Base-by-base conservation (phyloP, 2,888 invertebrate species). In the Phasia obesa region DNA sequence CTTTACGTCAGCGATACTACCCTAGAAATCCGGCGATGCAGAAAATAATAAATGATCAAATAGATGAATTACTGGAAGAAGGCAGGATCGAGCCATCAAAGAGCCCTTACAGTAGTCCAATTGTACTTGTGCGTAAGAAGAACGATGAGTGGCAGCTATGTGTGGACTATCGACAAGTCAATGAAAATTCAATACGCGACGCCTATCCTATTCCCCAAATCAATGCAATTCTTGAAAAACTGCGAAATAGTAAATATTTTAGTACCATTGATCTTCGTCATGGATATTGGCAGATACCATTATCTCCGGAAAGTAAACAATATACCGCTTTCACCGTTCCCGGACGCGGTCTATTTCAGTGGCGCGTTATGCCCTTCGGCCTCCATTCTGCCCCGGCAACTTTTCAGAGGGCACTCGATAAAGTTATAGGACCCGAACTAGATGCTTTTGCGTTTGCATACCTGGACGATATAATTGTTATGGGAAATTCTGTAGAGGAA, bases 11-110 rank as follows among this genome's bases (percentile, higher is more conserved):
- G 25, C 9, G 11, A 4, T 38, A 38, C 11, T 38, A 15, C 15
- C 38, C 38, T 38, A 21, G 51, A 25, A 78, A 78, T 38, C 78
- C 64, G 0, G 70, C 71, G 2, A 57, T 80, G 74, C 55, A 80
- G 19, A 15, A 38, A 3, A 53, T 74, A 15, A 69, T 74, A 19
- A 35, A 80, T 17, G 53, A 51, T 0, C 35, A 80, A 23, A 51
- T 80, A 0, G 73, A 73, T 4, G 47, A 67, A 15, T 21, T 73
- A 5, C 6, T 79, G 2, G 1, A 17, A 9, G 21, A 51, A 4
- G 60, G 44, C 0, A 17, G 21, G 15, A 79, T 74, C 6, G 67
- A 79, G 11, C 65, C 67, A 0, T 74, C 67, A 11, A 25, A 23
- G 1, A 79, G 67, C 19, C 60, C 67, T 0, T 65, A 74, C 1